Evolutionary conservation across 2,113 vertebrate genomes (phyloP), one percentile per base, ranked within the genome.

Genomic region (Erythrocercus mccallii): DNA sequence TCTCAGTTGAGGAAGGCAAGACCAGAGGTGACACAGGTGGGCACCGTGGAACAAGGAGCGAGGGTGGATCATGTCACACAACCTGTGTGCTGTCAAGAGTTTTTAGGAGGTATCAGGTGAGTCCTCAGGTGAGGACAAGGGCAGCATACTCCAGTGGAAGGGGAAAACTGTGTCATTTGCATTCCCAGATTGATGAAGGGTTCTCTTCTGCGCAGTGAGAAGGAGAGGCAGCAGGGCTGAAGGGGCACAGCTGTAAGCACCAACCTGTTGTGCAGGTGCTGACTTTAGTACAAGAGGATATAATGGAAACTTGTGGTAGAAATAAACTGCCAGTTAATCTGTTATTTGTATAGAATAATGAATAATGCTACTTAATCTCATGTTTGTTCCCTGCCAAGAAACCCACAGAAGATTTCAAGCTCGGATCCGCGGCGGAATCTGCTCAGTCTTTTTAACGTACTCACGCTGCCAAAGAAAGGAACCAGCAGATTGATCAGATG

Each of bases 361-460:
- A 70, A 31, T 71, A 60, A 69, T 2, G 40, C 44, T 48, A 3
- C 61, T 85, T 82, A 48, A 51, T 44, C 69, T 61, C 37, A 6
- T 6, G 6, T 69, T 64, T 64, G 19, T 65, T 77, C 33, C 70
- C 21, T 77, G 58, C 53, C 72, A 19, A 33, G 51, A 88, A 78
- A 71, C 84, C 33, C 64, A 5, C 47, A 3, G 61, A 28, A 62
- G 51, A 38, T 24, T 74, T 72, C 44, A 57, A 47, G 38, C 68
- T 31, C 9, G 3, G 64, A 86, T 47, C 42, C 35, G 2, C 25
- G 31, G 40, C 9, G 1, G 25, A 60, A 33, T 37, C 78, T 10
- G 13, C 58, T 65, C 19, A 1, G 16, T 10, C 9, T 76, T 45
- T 54, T 50, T 47, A 37, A n/a, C 2, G 0, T 1, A 0, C 4